Evolutionary conservation across 1,140 invertebrate species (phyloP), one percentile per base, ranked within the genome.

Genomic region (Micrasema minimum): DNA sequence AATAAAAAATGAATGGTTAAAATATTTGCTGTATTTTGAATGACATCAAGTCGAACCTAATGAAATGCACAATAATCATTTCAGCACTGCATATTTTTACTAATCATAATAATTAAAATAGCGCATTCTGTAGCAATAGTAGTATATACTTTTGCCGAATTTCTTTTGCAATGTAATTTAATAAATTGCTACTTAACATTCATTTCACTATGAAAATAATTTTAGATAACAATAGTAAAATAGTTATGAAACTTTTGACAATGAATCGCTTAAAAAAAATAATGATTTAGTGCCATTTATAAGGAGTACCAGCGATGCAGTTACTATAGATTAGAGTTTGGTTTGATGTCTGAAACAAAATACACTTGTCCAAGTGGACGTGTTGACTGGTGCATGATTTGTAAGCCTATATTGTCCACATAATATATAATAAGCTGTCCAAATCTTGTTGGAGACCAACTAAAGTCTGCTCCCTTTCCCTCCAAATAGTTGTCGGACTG

Each of bases 41-140:
- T 16, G 55, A 41, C 55, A 43, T 59, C 31, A 59, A 38, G 38
- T 35, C 14, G 14, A 59, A 41, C n/a, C 55, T 22, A 41, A 59
- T 11, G 11, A 38, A 41, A 59, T 43, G 35, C 37, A 22, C 7
- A n/a, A 11, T 18, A 23, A 59, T 23, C 2, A 51, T 22, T 51
- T 23, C 14, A 59, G 2, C 2, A 51, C 7, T 51, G 2, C 14
- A 22, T 51, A 22, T 22, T 51, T 23, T 12, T 51, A 3, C 26
- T 31, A 31, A 31, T 31, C 7, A 14, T n/a, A 46, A 9, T 43
- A 43, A 14, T 14, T 46, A 46, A 14, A 16, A 5, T 46, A n/a
- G n/a, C n/a, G n/a, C n/a, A n/a, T n/a, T n/a, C n/a, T 46, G 43
- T 46, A 31, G 26, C 26, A 7, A 31, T 4, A 31, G 26, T 31